Conservation (phyloP, 2,888 invertebrate species). For the Noctua pronuba region DNA sequence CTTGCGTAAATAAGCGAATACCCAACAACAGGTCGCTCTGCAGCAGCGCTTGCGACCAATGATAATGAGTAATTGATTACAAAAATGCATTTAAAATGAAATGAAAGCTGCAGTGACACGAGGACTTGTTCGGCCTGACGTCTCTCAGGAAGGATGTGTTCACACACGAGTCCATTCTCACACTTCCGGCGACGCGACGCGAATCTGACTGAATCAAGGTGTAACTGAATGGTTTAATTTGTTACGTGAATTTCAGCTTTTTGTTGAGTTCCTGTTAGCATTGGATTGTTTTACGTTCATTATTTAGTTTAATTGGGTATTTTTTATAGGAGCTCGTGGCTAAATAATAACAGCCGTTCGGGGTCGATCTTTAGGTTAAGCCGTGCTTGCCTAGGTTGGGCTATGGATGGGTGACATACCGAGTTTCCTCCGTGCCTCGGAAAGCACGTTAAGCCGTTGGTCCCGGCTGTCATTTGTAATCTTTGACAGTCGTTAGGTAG, state of each 20-base stretch:
- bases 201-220: conserved; percentile 61
- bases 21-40: no score
- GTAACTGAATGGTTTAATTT: conserved; percentile 64
- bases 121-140: conserved; percentile 2
- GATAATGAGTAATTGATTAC: no score
- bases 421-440: no score
- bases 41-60: no score
- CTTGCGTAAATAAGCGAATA: no score
- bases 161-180: conserved; percentile 64
- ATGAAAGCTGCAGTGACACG: conserved; percentile 13
- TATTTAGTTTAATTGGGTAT: background rate
- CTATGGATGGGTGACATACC: no score
- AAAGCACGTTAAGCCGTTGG: no score
- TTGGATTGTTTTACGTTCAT: background rate
- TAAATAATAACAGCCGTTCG: no score
- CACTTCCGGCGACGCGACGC: conserved; percentile 57
- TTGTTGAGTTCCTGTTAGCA: conserved; percentile 34
- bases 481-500: no score
- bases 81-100: background rate
- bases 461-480: no score
- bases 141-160: conserved; percentile 63
- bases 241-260: conserved; percentile 51
- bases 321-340: background rate
- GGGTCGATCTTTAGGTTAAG: no score
- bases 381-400: no score